Evolutionary conservation across 2,888 invertebrate species (phyloP), one percentile per base, ranked within the genome.

Genomic region (Watsonalla cultraria): DNA sequence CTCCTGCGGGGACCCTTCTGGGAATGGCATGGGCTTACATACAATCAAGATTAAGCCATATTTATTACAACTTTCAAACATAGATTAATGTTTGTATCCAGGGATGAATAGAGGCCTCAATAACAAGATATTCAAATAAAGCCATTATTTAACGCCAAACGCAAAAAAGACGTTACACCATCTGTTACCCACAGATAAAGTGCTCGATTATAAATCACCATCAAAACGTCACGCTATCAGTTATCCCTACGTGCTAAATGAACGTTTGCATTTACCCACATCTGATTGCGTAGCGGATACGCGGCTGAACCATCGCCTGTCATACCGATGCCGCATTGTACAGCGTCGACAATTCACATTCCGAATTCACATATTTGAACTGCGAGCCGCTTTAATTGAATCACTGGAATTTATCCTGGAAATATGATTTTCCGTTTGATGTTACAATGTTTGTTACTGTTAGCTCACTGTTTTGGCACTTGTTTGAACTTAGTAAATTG

Each of bases 251-350:
- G 48, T 55, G 56, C 56, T 59, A 66, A 68, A 68, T 62, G 64
- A 65, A 64, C 63, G 68, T 61, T 67, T 61, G 61, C 62, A 59
- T 60, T 57, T 55, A 56, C 65, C 61, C 59, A 54, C 57, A 59
- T 68, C 64, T 66, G 67, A 73, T 73, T 70, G 69, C 68, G 64
- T 69, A 68, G 66, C 64, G 62, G 63, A 64, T 57, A 56, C 62
- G 54, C 37, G 34, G 49, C 42, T 51, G 51, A 57, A 7, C 6
- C 14, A 49, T 49, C 49, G 37, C 15, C 37, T 37, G 37, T 15
- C 13, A 15, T 37, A n/a, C 37, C 37, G 15, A 49, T 33, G 37
- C 49, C 35, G 49, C 49, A 39, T 39, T 49, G 49, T 39, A 49
- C 49, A 9, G 15, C 37, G 42, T 42, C 42, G 42, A 42, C 42